Base-by-base conservation (phyloP, 1,140 invertebrate species). In the Zaprionus ornatus region DNA sequence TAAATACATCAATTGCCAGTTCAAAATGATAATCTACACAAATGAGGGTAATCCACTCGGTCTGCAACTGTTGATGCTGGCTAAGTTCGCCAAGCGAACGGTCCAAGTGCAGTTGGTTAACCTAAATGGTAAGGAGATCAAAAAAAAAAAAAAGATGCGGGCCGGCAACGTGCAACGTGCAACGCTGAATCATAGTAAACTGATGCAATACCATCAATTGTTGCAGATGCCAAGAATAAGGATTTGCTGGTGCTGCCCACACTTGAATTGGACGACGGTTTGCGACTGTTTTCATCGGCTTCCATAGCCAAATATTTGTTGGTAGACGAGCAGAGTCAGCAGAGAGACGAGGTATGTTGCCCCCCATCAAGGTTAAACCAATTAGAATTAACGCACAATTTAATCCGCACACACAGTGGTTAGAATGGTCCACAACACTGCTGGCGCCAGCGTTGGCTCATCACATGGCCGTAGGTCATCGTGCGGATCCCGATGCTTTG, bases 401-500 rank as follows among this genome's bases (percentile, higher is more conserved):
- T 45, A 17, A 17, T 29, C 45, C 77, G 79, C 88, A 40, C 27
- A 13, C 54, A n/a, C 94, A 95, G 91, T 96, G 96, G 95, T 91
- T 96, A 57, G 96, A 97, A 92, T 97, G 96, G 96, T 96, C 97
- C 72, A 93, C 95, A 48, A 94, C 94, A 12, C 93, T 95, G 48
- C 93, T 97, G 42, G 94, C 95, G 70, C 96, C 96, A 54, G 93
- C 93, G 15, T 85, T 94, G 60, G 84, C 92, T 10, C 81, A 91
- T 48, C 91, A 93, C 5, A 88, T 95, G 56, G 83, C 93, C 3
- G 91, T 86, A 13, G 88, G 92, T 10, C 93, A 93, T 75, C 91
- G 93, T 63, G 93, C 93, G 19, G 85, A 94, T 13, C 83, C 93
- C 1, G 93, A 94, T 69, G 85, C 94, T 3, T 93, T 94, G 61